These are phyloP conservation scores for Periplaneta americana DNA, from an alignment of 1,140 invertebrate genomes.

Conservation along the genomic window DNA sequence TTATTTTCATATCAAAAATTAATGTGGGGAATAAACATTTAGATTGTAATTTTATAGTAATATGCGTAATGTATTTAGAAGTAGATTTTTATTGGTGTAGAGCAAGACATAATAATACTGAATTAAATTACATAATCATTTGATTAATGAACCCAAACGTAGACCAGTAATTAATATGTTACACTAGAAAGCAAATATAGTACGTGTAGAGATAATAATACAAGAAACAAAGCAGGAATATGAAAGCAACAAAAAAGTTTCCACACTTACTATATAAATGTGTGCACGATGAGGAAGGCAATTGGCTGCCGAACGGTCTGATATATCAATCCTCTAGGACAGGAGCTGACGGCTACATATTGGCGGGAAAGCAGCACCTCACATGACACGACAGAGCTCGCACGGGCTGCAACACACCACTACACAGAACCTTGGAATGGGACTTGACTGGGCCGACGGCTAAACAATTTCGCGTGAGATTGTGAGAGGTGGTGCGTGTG, in stretches of 20 bases:
- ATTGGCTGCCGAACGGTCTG: not conserved
- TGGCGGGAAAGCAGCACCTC: not conserved
- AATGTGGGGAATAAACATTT: too few relatives aligned
- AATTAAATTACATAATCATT: too few relatives aligned
- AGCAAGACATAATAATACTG: too few relatives aligned
- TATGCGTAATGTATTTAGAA: too few relatives aligned
- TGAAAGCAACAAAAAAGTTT: not conserved
- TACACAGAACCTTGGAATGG: not conserved
- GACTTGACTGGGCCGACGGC: not conserved
- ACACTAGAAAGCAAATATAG: too few relatives aligned
- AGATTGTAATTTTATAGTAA: too few relatives aligned
- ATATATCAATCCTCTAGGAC: not conserved
- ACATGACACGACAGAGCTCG: not conserved
- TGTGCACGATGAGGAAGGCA: not conserved
- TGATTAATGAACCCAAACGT: too few relatives aligned
- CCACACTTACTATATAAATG: not conserved
- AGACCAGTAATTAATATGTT: too few relatives aligned
- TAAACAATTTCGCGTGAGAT: not conserved
- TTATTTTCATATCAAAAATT: too few relatives aligned
- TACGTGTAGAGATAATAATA: too few relatives aligned
- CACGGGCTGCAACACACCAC: not conserved
- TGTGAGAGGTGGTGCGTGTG: not conserved
- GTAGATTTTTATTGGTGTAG: too few relatives aligned
- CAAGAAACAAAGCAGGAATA: too few relatives aligned
- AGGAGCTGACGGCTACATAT: not conserved